Evolutionary conservation across 2,888 invertebrate genomes (phyloP).

Genomic region (Drosophila quasianomalipes): DNA sequence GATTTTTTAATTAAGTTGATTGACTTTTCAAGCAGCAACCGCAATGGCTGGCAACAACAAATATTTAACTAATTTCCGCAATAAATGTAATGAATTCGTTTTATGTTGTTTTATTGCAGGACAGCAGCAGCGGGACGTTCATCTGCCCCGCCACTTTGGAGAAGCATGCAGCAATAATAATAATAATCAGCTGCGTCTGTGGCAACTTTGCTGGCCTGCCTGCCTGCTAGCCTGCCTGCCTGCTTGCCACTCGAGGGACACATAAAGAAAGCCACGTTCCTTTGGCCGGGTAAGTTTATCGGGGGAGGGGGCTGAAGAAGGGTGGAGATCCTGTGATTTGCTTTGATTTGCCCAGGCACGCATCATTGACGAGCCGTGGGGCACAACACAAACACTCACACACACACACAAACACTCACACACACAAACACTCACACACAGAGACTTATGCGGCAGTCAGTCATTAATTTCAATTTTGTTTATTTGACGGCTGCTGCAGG

Average conservation of each 20-base stretch:
- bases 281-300: constrained; percentile 11
- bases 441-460: constrained; percentile 30
- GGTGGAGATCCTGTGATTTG: constrained; percentile 39
- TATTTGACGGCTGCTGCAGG: constrained; percentile 18
- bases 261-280: constrained; percentile 38
- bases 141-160: not conserved
- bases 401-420: not conserved
- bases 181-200: constrained; percentile 52
- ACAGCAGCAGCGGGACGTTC: not conserved
- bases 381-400: constrained; percentile 12
- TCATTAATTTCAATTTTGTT: constrained; percentile 75
- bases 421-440: not conserved
- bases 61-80: constrained; percentile 63
- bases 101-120: constrained; percentile 49
- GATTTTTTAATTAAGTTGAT: constrained; percentile 71
- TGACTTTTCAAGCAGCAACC: constrained; percentile 61
- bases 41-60: constrained; percentile 26
- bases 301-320: not conserved
- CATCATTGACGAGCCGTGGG: constrained; percentile 64
- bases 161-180: constrained; percentile 49
- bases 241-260: constrained; percentile 43
- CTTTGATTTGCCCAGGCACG: constrained; percentile 70
- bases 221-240: not conserved
- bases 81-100: constrained; percentile 44
- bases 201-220: constrained; percentile 19